Evolutionary conservation across 2,888 invertebrate genomes (phyloP), one percentile per base, ranked within the genome.

Genomic region (Tipula lateralis): DNA sequence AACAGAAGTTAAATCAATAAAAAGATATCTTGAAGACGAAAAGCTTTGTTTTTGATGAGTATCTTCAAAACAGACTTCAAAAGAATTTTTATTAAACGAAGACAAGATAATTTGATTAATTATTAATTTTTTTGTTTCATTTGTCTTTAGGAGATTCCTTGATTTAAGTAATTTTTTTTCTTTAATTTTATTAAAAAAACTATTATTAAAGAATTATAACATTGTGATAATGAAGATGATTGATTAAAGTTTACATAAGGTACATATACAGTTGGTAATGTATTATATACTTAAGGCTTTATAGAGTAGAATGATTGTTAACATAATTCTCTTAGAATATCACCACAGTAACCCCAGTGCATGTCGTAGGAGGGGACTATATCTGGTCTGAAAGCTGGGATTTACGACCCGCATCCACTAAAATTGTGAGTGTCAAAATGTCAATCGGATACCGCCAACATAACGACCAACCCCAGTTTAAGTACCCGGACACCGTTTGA

Each of bases 1-100:
- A 66, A 66, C 66, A 66, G 66, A 66, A 66, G 66, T 66, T 66
- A 66, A 66, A 24, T 66, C 66, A 66, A 50, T 50, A 50, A 50
- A 16, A 19, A 50, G 44, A 50, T 16, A 16, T 16, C 44, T 50
- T 16, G 16, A 16, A 66, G 19, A 44, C n/a, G 7, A 39, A 39
- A 66, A 66, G 66, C 24, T 9, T 66, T 66, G 24, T 66, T 66
- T 66, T 19, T 24, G 66, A 24, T 66, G 66, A 66, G 24, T 66
- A 66, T 66, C 66, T 66, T 19, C 24, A 66, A 66, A 24, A 24
- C 24, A 24, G 24, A 66, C 66, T 66, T 66, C 66, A 66, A 66
- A 66, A 9, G 24, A 24, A 66, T 66, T 66, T 24, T 66, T 66
- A 66, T 66, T 19, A 66, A 66, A 66, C 66, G 66, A 66, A 66